Percentiles rank a stretch among this genome's conserved stretches.
Conservation (phyloP, 2,113 vertebrate genomes). For the Trematocara macrostoma region DNA sequence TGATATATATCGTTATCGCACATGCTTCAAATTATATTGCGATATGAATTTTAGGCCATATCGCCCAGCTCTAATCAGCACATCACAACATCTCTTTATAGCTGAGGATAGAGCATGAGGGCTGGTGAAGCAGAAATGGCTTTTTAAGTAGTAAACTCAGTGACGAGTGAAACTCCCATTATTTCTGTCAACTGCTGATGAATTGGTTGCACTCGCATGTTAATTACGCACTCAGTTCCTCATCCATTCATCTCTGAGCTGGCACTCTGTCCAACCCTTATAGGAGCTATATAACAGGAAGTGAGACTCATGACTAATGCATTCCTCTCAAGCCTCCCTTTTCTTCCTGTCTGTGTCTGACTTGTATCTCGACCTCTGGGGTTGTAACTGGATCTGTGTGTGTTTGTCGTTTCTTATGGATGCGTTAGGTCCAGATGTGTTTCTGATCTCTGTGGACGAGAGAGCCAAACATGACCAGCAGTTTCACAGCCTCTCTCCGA, state of each 20-base stretch:
- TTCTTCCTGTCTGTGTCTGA: background rate
- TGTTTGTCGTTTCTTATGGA: background rate
- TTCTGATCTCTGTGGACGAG: constrained; percentile 94
- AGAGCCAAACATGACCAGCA: constrained; percentile 97
- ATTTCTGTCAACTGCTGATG: background rate
- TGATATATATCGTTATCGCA: too few relatives aligned
- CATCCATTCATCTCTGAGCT: background rate
- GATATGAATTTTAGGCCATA: too few relatives aligned
- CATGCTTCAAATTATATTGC: too few relatives aligned
- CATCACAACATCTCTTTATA: accelerated
- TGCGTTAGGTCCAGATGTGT: constrained; percentile 83
- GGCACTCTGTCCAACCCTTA: background rate
- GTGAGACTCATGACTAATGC: constrained; percentile 29
- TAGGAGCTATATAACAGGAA: constrained; percentile 10
- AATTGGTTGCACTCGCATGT: background rate
- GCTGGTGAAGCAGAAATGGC: background rate
- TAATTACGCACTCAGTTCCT: background rate
- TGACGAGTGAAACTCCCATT: background rate
- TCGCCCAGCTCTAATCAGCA: too few relatives aligned
- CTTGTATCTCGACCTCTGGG: background rate
- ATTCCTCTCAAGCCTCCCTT: constrained; percentile 14
- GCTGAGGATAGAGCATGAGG: background rate
- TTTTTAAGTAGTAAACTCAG: background rate
- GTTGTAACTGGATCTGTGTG: background rate
- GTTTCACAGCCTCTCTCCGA: constrained; percentile 93